These are phyloP conservation scores for Euleptes europaea DNA, from an alignment of 2,113 vertebrate genomes.

Conservation along the genomic window DNA sequence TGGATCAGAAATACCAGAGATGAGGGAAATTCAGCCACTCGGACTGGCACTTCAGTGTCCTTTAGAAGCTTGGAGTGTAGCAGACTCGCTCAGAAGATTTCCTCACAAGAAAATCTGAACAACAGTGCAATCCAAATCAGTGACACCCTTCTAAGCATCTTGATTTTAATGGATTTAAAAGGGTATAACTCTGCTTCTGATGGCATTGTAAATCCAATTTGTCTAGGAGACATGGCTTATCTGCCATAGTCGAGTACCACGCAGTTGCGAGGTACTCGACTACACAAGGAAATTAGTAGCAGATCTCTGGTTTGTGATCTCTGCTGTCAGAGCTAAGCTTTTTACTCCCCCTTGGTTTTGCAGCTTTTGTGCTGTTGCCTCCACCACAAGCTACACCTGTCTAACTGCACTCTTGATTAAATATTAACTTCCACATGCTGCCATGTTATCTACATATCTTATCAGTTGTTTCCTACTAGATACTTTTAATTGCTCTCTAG, in stretches of 20 bases:
- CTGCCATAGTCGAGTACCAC: background rate
- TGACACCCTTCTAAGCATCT: no score
- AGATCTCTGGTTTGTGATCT: background rate
- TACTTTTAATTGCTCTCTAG: background rate
- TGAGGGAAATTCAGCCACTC: no score
- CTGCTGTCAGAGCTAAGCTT: background rate
- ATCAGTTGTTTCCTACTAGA: constrained; percentile 45
- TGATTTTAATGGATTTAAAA: no score
- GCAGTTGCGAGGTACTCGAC: background rate
- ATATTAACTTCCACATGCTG: constrained; percentile 43
- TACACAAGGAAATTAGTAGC: background rate
- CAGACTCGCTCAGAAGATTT: background rate
- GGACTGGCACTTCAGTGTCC: background rate
- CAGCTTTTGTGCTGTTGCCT: background rate
- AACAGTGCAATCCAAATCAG: no score
- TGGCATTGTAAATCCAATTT: background rate
- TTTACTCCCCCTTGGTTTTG: background rate
- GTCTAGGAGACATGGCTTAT: background rate
- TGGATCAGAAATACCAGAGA: no score
- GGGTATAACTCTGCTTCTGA: background rate
- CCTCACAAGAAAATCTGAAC: background rate
- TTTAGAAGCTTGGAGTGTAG: background rate
- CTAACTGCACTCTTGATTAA: constrained; percentile 32
- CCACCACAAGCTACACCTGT: background rate
- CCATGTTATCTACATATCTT: constrained; percentile 18